phyloP scores from a whole-genome alignment of 1,140 invertebrate genomes.

The Lordiphosa collinella region DNA sequence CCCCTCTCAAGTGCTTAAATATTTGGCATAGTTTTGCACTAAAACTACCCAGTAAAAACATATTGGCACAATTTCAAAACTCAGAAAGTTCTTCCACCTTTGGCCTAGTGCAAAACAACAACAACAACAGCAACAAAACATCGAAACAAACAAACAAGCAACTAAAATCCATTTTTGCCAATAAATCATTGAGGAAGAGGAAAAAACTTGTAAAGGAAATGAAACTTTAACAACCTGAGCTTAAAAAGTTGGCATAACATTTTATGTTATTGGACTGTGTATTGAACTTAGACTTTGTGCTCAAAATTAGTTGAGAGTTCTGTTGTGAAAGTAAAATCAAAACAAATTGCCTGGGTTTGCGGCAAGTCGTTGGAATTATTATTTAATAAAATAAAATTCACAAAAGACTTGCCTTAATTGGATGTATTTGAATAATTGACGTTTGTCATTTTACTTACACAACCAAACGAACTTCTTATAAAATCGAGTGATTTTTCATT shows the following conservation, averaged over 20 bases:
- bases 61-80: slow-evolving; percentile 67
- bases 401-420: too few relatives aligned
- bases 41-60: slow-evolving; percentile 23
- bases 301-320: slow-evolving; percentile 1
- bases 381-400: too few relatives aligned
- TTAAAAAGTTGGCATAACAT: slow-evolving; percentile 1
- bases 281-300: background rate
- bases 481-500: too few relatives aligned
- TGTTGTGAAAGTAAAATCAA: too few relatives aligned
- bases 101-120: slow-evolving; percentile 46
- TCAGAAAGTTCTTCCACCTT: slow-evolving; percentile 66
- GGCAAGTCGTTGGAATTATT: too few relatives aligned
- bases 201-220: slow-evolving; percentile 29
- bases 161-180: slow-evolving; percentile 49
- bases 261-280: slow-evolving; percentile 7
- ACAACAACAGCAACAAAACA: slow-evolving; percentile 19
- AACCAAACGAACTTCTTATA: too few relatives aligned
- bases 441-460: too few relatives aligned
- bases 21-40: slow-evolving; percentile 37
- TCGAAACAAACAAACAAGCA: slow-evolving; percentile 34
- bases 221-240: slow-evolving; percentile 29
- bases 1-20: slow-evolving; percentile 29
- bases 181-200: slow-evolving; percentile 51
- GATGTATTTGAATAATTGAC: too few relatives aligned
- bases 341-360: too few relatives aligned